Evolutionary conservation across 2,888 invertebrate genomes (phyloP), one percentile per base, ranked within the genome.

Genomic region (Caenorhabditis auriculariae): DNA sequence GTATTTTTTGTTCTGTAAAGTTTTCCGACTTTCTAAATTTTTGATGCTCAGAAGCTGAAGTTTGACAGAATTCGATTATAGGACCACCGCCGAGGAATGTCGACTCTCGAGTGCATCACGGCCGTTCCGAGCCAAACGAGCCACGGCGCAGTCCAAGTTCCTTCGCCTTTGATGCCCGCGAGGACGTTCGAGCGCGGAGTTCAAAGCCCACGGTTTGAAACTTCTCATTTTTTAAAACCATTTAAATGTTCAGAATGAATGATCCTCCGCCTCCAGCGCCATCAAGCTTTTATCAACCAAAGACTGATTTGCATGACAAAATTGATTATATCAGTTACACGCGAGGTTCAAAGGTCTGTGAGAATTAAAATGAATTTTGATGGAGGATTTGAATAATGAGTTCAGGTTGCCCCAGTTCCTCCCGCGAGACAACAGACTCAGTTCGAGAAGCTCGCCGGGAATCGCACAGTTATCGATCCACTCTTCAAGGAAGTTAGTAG

Each of bases 261-360:
- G 69, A 69, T 49, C 69, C 69, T 28, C 69, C 69, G 12, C 66
- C 69, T 23, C 69, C 69, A 35, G 66, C 69, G 9, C 69, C 66
- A 7, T n/a, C 26, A 12, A 49, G 17, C 15, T 4, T 27, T 7
- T 3, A 45, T 35, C 5, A 43, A 52, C 7, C 32, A 32, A 32
- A 27, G 6, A 17, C 26, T 4, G 2, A 51, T n/a, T n/a, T n/a
- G n/a, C n/a, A 44, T 37, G 59, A 51, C 7, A 48, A 49, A 12
- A 66, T 66, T 37, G 66, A 66, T 48, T 66, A 66, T 39, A 42
- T 62, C 35, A 66, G 61, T 38, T 66, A 66, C 29, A 51, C 58
- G 5, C 24, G 66, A 9, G 51, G 51, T 12, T n/a, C 29, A 37
- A 50, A 39, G 3, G 47, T 35, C n/a, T n/a, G n/a, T n/a, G n/a